These are phyloP conservation scores for Ictalurus punctatus DNA, from an alignment of 2,113 vertebrate species.

Conservation along the genomic window DNA sequence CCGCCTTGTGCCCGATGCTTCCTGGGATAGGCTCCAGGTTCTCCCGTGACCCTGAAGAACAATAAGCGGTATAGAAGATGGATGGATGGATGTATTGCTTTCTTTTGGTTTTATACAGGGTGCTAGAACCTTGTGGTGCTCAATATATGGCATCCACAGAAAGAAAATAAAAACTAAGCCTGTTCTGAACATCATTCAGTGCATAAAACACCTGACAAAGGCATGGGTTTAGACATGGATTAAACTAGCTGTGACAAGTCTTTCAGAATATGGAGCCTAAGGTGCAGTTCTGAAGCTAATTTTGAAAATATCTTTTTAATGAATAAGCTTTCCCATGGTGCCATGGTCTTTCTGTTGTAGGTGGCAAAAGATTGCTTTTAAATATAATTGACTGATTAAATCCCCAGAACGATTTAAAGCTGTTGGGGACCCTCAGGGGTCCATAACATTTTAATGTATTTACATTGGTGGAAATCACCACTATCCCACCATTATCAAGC, in stretches of 20 bases:
- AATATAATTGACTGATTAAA: background rate
- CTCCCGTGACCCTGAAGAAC: no score
- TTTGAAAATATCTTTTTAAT: background rate
- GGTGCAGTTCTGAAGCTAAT: background rate
- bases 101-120: background rate
- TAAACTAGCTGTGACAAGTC: background rate
- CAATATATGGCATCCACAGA: background rate
- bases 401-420: background rate
- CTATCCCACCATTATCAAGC: background rate
- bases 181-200: background rate
- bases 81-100: background rate
- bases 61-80: no score
- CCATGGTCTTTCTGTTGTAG: background rate
- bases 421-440: background rate
- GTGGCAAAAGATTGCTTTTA: background rate
- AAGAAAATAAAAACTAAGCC: background rate
- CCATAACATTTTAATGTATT: background rate
- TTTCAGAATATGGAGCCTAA: background rate
- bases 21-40: no score
- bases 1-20: no score
- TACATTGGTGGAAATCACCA: background rate
- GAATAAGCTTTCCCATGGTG: background rate
- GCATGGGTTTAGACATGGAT: background rate
- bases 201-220: background rate
- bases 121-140: background rate